Percentiles rank a stretch among this genome's conserved stretches.
phyloP scores from a whole-genome alignment of 2,888 invertebrate species.

The Cephus pygmeus region DNA sequence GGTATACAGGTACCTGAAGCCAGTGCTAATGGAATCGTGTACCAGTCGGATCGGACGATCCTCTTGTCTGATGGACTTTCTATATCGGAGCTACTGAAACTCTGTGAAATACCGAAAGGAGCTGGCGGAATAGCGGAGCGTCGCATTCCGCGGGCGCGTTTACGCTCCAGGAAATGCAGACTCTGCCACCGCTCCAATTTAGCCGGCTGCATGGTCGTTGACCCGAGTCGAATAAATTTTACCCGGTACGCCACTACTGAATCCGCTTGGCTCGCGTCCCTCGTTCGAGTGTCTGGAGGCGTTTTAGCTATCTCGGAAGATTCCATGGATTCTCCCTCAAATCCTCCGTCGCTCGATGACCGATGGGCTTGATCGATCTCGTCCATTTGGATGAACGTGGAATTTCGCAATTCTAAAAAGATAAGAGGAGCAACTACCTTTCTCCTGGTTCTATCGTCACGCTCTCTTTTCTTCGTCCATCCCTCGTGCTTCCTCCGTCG shows the following conservation, averaged over 20 bases:
- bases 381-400: background rate
- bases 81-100: background rate
- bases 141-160: constrained; percentile 3
- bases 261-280: background rate
- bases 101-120: background rate
- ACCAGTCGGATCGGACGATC: background rate
- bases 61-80: background rate
- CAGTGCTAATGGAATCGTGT: background rate
- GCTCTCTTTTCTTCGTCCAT: background rate
- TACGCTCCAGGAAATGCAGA: constrained; percentile 3
- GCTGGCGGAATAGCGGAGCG: background rate
- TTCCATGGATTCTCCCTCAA: background rate
- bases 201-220: constrained; percentile 5
- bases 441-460: background rate
- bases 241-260: background rate
- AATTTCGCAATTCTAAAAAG: background rate
- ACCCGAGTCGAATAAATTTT: constrained; percentile 7
- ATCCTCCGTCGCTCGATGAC: background rate
- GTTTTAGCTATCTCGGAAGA: background rate
- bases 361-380: background rate
- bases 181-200: constrained; percentile 6
- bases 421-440: background rate
- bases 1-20: background rate
- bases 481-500: background rate
- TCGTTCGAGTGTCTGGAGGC: background rate